These are phyloP conservation scores for Pterostichus madidus DNA, from an alignment of 2,888 invertebrate genomes.

Conservation along the genomic window DNA sequence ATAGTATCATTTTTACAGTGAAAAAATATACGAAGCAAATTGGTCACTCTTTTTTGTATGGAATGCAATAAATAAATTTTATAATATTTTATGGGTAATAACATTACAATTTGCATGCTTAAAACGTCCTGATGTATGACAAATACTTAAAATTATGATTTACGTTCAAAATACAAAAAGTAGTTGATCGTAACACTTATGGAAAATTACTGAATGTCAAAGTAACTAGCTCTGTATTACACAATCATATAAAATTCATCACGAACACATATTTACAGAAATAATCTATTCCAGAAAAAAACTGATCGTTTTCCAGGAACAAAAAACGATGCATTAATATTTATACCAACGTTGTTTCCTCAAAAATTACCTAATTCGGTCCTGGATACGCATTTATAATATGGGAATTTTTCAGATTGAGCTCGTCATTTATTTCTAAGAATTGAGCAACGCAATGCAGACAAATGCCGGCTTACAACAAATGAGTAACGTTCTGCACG, in stretches of 20 bases:
- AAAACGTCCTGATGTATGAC: too few relatives aligned
- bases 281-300: constrained; percentile 55
- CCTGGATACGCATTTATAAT: constrained; percentile 52
- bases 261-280: constrained; percentile 51
- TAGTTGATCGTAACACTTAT: constrained; percentile 31
- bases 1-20: too few relatives aligned
- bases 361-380: constrained; percentile 56
- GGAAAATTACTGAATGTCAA: constrained; percentile 40
- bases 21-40: too few relatives aligned
- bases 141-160: too few relatives aligned
- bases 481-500: constrained; percentile 9
- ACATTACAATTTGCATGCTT: too few relatives aligned
- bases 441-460: constrained; percentile 24
- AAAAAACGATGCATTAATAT: constrained; percentile 48
- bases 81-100: too few relatives aligned
- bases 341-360: constrained; percentile 28
- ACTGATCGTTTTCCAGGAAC: constrained; percentile 37
- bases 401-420: constrained; percentile 53
- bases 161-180: constrained; percentile 9
- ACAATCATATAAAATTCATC: constrained; percentile 55
- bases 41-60: too few relatives aligned
- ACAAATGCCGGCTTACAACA: constrained; percentile 2
- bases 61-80: too few relatives aligned
- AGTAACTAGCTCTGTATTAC: constrained; percentile 24
- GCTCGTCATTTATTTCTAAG: constrained; percentile 52